Evolutionary conservation across 2,888 invertebrate species (phyloP), one percentile per base, ranked within the genome.

Genomic region (Poecilus cupreus): DNA sequence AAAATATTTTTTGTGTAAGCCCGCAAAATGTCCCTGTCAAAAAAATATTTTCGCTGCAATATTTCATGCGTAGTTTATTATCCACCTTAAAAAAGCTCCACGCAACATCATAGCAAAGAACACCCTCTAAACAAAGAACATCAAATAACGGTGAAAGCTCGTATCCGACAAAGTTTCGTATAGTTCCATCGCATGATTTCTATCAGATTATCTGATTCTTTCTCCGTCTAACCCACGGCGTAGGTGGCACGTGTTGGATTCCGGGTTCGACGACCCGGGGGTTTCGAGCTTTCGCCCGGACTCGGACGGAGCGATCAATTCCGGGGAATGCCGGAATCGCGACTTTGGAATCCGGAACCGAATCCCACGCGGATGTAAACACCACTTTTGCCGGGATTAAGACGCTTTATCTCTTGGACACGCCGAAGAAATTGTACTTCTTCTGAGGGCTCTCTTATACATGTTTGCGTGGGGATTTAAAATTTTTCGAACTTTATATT

Each of bases 321-420:
- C 51, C 11, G 51, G 75, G 20, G 75, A 37, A 22, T 39, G 32
- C 39, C 20, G 22, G 75, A 75, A 60, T 60, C 26, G 24, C 11
- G 39, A 72, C 18, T 20, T 2, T 1, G 74, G 74, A 43, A 60
- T 49, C 77, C 77, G 77, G 77, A 77, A 77, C 20, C 39, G 57
- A 76, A 57, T 51, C n/a, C n/a, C n/a, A n/a, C n/a, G 32, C n/a
- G 11, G 75, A 75, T 76, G 76, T 64, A 77, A 77, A 77, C 77
- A 77, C 6, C 43, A 37, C 8, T 77, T 77, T 60, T 32, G 32
- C 32, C 13, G 8, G 64, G 64, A 77, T 77, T 77, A 77, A 32
- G 43, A 24, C 24, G 24, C 77, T 60, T 77, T 22, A 77, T 22
- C 57, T 77, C 24, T 60, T 26, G 22, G 43, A 72, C 20, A 72